phyloP scores from a whole-genome alignment of 2,888 invertebrate genomes.

The Liposcelis brunnea region DNA sequence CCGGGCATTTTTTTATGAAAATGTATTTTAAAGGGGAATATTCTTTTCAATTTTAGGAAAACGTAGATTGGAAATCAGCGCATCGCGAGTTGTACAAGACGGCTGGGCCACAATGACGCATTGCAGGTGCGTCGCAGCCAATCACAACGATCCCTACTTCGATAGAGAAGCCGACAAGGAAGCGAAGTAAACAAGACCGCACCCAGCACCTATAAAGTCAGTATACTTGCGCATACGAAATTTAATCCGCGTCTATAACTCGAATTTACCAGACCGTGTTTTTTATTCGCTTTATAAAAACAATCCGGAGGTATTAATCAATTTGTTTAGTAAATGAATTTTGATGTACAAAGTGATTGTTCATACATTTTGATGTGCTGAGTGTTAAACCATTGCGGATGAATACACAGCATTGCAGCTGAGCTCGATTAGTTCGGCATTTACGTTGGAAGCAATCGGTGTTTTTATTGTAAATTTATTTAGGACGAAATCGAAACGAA shows the following conservation, averaged over 20 bases:
- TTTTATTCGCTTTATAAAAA: background rate
- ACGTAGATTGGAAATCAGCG: slow-evolving; percentile 10
- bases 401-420: slow-evolving; percentile 4
- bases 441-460: slow-evolving; percentile 12
- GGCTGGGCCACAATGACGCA: slow-evolving; percentile 18
- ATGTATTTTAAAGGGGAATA: too few species aligned
- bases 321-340: slow-evolving; percentile 10
- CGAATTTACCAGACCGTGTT: slow-evolving; percentile 15
- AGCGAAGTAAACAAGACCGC: slow-evolving; percentile 54
- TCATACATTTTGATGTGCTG: background rate
- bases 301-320: background rate
- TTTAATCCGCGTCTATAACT: slow-evolving; percentile 27
- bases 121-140: slow-evolving; percentile 33
- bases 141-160: slow-evolving; percentile 43
- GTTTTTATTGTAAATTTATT: slow-evolving; percentile 13
- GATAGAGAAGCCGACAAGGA: slow-evolving; percentile 32
- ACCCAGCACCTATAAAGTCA: slow-evolving; percentile 49
- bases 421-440: slow-evolving; percentile 4
- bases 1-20: too few species aligned
- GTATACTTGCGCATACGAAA: slow-evolving; percentile 42
- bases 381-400: slow-evolving; percentile 1
- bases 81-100: slow-evolving; percentile 13
- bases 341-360: slow-evolving; percentile 13
- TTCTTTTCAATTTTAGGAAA: too few species aligned
- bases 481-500: slow-evolving; percentile 11